Evolutionary conservation across 2,113 vertebrate species (phyloP).

Genomic region (Terrapene triunguis): DNA sequence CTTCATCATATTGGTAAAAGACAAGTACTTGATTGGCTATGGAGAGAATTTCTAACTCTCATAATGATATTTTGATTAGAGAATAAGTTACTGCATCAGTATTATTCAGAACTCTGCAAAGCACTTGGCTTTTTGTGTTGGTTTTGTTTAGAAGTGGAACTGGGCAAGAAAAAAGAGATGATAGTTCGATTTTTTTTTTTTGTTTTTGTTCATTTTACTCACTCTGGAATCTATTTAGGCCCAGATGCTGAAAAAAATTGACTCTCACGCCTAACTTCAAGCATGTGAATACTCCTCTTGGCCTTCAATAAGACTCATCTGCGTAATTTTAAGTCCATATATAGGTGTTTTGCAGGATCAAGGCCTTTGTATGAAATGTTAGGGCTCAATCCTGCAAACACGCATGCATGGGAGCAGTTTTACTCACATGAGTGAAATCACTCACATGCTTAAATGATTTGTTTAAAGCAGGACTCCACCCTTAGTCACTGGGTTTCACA

Average conservation of each 20-base stretch:
- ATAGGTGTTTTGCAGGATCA: background rate
- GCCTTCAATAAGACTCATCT: background rate
- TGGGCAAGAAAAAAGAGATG: conserved; percentile 41
- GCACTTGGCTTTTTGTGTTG: conserved; percentile 69
- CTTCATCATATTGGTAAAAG: background rate
- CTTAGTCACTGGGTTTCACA: background rate
- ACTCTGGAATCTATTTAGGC: background rate
- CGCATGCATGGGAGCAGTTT: background rate
- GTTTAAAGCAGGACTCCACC: background rate
- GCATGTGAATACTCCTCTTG: background rate
- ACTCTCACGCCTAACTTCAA: background rate
- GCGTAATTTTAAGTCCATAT: background rate
- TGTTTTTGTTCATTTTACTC: background rate
- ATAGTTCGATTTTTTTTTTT: background rate
- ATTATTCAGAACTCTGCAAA: conserved; percentile 72
- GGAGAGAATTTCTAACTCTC: conserved; percentile 26
- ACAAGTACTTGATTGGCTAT: background rate
- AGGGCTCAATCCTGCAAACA: background rate
- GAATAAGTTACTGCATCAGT: conserved; percentile 78
- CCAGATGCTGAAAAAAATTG: background rate
- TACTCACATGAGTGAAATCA: background rate
- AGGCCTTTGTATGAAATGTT: background rate
- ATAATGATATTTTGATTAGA: conserved; percentile 77
- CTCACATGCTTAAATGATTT: background rate
- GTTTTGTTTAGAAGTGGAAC: conserved; percentile 67